These are phyloP conservation scores for Podiceps cristatus DNA, from an alignment of 2,113 vertebrate genomes.

Conservation along the genomic window DNA sequence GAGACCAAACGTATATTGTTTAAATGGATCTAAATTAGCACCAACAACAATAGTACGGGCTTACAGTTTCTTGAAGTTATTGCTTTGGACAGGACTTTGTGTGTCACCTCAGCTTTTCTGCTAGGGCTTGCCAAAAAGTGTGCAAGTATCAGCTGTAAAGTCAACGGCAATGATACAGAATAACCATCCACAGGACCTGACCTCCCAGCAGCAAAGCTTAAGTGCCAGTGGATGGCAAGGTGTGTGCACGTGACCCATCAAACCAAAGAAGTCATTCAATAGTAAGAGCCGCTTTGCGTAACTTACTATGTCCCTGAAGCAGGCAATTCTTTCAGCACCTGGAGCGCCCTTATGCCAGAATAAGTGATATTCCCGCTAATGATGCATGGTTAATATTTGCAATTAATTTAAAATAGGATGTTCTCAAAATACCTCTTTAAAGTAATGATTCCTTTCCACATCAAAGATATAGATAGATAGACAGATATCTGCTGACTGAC, in stretches of 20 bases:
- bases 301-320: neutral
- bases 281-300: neutral
- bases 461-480: neutral
- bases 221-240: neutral
- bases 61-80: neutral
- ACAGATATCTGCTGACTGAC: neutral
- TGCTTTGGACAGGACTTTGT: neutral
- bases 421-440: neutral
- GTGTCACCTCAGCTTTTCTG: neutral
- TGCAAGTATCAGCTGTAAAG: neutral
- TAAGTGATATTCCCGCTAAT: neutral
- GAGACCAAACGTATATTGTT: neutral
- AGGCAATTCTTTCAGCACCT: neutral
- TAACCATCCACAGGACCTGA: neutral
- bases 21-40: neutral
- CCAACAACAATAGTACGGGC: neutral
- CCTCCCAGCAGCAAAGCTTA: neutral
- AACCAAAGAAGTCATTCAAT: neutral
- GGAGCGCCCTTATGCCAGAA: neutral
- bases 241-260: neutral
- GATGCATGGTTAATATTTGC: neutral
- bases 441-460: neutral
- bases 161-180: neutral
- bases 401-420: neutral
- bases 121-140: neutral